phyloP scores from a whole-genome alignment of 2,797 vertebrate genomes.

The Miichthys miiuy region DNA sequence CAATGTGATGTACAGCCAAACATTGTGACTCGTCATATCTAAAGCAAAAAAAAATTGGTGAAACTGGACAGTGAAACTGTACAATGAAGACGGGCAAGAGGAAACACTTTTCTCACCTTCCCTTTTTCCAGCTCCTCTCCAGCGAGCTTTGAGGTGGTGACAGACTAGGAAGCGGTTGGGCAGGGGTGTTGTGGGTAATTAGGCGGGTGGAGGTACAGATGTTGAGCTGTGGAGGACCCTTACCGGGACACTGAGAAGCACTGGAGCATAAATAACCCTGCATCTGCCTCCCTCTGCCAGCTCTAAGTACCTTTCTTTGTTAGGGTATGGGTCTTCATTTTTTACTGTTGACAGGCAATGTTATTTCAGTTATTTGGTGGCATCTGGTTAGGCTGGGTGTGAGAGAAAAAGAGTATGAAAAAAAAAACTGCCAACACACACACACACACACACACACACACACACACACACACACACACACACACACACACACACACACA shows the following conservation, averaged over 20 bases:
- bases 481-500: conserved; percentile 67
- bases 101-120: conserved; percentile 53
- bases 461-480: background rate
- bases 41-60: background rate
- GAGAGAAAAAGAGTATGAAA: conserved; percentile 63
- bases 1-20: background rate
- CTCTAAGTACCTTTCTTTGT: conserved; percentile 95
- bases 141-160: conserved; percentile 79
- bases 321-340: conserved; percentile 96
- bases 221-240: conserved; percentile 89
- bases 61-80: conserved; percentile 6
- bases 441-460: conserved; percentile 31
- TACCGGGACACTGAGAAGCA: conserved; percentile 85
- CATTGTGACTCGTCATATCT: background rate
- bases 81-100: conserved; percentile 19
- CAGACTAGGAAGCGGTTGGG: conserved; percentile 86
- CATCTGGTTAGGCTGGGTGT: conserved; percentile 92
- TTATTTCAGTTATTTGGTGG: conserved; percentile 96
- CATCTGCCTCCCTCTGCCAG: conserved; percentile 93
- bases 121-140: conserved; percentile 53
- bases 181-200: conserved; percentile 89
- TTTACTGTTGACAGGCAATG: conserved; percentile 96
- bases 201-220: conserved; percentile 91
- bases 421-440: conserved; percentile 47
- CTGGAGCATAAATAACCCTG: conserved; percentile 88